Evolutionary conservation across 2,888 invertebrate genomes (phyloP).

Genomic region (Bruchidius siliquastri): DNA sequence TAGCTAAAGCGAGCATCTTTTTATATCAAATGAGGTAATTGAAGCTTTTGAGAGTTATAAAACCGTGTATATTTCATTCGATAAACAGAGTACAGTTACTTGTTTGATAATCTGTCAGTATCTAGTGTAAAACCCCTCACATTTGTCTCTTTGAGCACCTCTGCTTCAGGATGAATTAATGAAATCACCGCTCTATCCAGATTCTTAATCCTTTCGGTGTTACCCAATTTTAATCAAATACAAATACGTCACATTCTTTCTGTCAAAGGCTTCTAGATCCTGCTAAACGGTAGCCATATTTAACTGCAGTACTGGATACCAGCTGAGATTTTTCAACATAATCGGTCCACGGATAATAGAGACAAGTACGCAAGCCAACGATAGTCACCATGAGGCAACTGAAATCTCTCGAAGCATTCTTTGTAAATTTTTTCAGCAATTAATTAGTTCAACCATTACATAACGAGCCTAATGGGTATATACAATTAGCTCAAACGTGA

Average conservation of each 20-base stretch:
- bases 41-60: too few species aligned
- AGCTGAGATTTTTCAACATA: not conserved
- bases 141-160: too few species aligned
- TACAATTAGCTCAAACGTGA: slow-evolving; percentile 35
- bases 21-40: too few species aligned
- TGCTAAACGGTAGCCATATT: not conserved
- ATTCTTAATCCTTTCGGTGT: too few species aligned
- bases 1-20: too few species aligned
- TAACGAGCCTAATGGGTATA: slow-evolving; percentile 28
- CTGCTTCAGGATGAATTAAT: too few species aligned
- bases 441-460: slow-evolving; percentile 30
- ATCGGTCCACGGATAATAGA: not conserved
- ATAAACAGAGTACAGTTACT: too few species aligned
- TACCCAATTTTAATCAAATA: not conserved
- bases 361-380: not conserved
- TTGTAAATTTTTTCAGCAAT: slow-evolving; percentile 20
- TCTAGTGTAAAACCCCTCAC: too few species aligned
- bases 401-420: not conserved
- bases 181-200: too few species aligned
- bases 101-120: too few species aligned
- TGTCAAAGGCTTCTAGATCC: not conserved
- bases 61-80: too few species aligned
- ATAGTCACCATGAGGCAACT: not conserved
- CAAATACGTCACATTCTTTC: not conserved
- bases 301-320: not conserved